Evolutionary conservation across 2,797 vertebrate species (phyloP).

Genomic region (Myiotriccus ornatus): DNA sequence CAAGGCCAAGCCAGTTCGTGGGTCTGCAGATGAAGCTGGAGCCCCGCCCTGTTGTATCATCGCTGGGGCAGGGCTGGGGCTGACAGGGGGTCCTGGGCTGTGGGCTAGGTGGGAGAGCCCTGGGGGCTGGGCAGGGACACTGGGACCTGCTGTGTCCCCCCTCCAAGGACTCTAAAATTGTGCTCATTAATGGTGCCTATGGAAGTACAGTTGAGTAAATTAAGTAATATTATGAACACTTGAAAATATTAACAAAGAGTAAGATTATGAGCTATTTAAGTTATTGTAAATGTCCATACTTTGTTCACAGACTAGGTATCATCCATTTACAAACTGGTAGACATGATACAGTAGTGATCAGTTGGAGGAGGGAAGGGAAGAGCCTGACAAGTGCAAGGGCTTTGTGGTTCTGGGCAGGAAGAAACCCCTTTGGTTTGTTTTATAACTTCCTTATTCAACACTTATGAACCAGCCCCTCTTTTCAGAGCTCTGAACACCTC

Average conservation of each 20-base stretch:
- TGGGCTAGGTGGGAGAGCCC: neutral
- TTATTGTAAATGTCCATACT: neutral
- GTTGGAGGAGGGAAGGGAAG: neutral
- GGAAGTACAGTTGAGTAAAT: neutral
- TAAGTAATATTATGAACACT: neutral
- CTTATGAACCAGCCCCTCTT: neutral
- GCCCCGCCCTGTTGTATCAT: accelerated
- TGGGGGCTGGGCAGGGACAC: accelerated
- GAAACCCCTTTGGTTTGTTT: neutral
- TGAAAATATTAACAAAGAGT: neutral
- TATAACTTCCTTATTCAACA: neutral
- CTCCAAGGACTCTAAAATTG: neutral
- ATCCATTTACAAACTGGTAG: neutral
- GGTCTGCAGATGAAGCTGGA: neutral
- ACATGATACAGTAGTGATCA: neutral
- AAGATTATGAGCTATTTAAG: neutral
- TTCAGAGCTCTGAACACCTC: neutral
- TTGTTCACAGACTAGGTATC: neutral
- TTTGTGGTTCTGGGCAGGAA: neutral
- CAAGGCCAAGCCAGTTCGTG: neutral
- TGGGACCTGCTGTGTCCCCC: neutral
- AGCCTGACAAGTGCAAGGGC: neutral
- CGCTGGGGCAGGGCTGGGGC: neutral
- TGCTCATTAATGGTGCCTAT: neutral
- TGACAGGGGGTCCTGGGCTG: neutral